These are phyloP conservation scores for Synanthedon andrenaeformis DNA, from an alignment of 2,888 invertebrate species.

Conservation along the genomic window DNA sequence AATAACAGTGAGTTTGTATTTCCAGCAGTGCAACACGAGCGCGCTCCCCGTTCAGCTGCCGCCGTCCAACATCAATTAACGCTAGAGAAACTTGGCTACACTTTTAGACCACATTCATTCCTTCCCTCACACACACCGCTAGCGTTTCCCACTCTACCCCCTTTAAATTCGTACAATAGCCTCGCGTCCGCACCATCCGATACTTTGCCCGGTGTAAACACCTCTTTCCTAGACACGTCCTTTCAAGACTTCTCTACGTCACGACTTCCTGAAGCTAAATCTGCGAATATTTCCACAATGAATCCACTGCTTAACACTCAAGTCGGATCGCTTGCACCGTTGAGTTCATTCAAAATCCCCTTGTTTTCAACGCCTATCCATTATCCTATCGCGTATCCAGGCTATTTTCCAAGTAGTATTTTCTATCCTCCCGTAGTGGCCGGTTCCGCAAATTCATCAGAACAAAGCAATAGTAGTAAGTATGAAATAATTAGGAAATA, in stretches of 20 bases:
- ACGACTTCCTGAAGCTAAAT: conserved; percentile 28
- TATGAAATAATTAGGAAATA: conserved; percentile 8
- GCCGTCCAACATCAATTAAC: conserved; percentile 47
- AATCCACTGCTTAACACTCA: conserved; percentile 29
- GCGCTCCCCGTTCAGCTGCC: conserved; percentile 77
- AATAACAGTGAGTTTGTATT: conserved; percentile 5
- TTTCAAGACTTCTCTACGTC: conserved; percentile 36
- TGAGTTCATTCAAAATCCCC: conserved; percentile 51
- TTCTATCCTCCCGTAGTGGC: conserved; percentile 48
- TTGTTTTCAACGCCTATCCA: conserved; percentile 43
- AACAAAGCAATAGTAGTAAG: conserved; percentile 25
- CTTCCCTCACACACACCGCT: conserved; percentile 29
- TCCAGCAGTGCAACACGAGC: conserved; percentile 91
- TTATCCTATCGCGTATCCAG: conserved; percentile 43
- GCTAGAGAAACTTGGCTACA: conserved; percentile 60
- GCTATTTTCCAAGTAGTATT: conserved; percentile 56
- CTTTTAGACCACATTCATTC: conserved; percentile 38
- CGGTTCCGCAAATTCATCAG: conserved; percentile 25
- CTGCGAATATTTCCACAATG: conserved; percentile 24
- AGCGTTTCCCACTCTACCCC: conserved; percentile 32
- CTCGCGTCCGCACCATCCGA: conserved; percentile 32
- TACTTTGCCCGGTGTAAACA: conserved; percentile 17
- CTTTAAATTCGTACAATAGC: conserved; percentile 30
- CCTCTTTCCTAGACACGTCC: conserved; percentile 31
- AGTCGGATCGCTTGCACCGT: conserved; percentile 26